Evolutionary conservation across 2,113 vertebrate species (phyloP).

Genomic region (Sphyrna mokarran): DNA sequence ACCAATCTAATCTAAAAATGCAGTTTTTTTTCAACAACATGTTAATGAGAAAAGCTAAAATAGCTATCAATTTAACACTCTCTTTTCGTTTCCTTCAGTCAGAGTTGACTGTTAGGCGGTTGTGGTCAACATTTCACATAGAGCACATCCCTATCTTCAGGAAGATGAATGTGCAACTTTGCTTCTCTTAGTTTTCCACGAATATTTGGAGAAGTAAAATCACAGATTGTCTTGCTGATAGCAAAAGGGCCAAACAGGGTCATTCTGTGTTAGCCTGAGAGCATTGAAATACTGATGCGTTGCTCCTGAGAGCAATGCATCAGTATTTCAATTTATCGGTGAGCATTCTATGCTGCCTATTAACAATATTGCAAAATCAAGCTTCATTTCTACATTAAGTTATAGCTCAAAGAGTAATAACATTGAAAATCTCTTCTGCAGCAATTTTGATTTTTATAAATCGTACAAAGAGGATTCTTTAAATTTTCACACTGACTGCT

Average conservation of each 20-base stretch:
- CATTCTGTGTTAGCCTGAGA: background rate
- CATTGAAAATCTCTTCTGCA: background rate
- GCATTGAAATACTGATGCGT: too few species aligned
- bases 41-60: background rate
- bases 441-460: background rate
- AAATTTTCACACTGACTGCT: background rate
- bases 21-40: background rate
- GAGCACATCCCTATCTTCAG: constrained; percentile 46
- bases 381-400: background rate
- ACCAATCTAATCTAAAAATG: background rate
- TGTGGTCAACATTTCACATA: constrained; percentile 45
- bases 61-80: background rate
- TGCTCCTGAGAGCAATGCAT: background rate
- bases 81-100: constrained; percentile 39
- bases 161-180: constrained; percentile 49
- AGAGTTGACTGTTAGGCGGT: constrained; percentile 40
- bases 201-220: constrained; percentile 53
- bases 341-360: background rate
- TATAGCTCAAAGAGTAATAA: background rate
- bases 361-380: background rate
- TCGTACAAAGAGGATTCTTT: background rate
- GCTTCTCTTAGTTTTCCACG: constrained; percentile 46
- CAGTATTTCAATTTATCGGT: background rate
- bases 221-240: constrained; percentile 47
- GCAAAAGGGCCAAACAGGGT: constrained; percentile 41